A percentile compares a stretch with the other conserved stretches of the same genome.
Conservation (phyloP, 2,797 vertebrate genomes). For the Ataeniobius toweri region DNA sequence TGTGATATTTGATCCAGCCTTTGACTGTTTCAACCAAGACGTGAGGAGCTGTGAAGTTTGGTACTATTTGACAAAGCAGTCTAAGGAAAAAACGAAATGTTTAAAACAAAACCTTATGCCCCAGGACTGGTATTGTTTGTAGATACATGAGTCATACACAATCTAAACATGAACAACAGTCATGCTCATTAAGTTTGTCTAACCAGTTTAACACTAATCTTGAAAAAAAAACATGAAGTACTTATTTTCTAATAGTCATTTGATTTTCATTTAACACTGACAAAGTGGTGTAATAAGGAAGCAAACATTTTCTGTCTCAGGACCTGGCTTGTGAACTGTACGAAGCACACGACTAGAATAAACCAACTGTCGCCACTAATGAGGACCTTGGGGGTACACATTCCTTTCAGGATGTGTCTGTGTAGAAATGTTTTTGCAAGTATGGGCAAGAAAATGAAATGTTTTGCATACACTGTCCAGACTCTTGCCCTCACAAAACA, state of each 20-base stretch:
- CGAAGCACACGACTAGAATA: conserved; percentile 30
- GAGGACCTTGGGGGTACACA: conserved; percentile 63
- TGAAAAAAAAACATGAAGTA: neutral
- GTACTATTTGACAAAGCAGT: neutral
- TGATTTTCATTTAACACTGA: conserved; percentile 18
- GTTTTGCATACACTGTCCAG: neutral
- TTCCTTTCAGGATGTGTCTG: conserved; percentile 44
- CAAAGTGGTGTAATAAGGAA: conserved; percentile 41
- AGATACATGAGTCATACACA: neutral
- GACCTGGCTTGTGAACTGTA: conserved; percentile 27
- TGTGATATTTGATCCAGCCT: neutral
- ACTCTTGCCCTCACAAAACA: conserved; percentile 9
- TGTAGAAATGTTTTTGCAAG: conserved; percentile 30
- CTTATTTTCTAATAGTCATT: conserved; percentile 9
- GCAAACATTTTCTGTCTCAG: conserved; percentile 25
- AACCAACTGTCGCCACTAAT: conserved; percentile 49
- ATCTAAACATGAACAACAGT: neutral
- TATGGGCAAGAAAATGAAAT: conserved; percentile 4
- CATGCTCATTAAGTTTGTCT: neutral
- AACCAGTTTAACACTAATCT: neutral
- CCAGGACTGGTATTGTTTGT: neutral
- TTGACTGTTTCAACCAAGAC: neutral
- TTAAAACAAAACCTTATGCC: too few relatives aligned
- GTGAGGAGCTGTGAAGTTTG: neutral
- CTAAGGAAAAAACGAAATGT: neutral